Evolutionary conservation across 2,113 vertebrate genomes (phyloP).

Genomic region (Hoplias malabaricus): DNA sequence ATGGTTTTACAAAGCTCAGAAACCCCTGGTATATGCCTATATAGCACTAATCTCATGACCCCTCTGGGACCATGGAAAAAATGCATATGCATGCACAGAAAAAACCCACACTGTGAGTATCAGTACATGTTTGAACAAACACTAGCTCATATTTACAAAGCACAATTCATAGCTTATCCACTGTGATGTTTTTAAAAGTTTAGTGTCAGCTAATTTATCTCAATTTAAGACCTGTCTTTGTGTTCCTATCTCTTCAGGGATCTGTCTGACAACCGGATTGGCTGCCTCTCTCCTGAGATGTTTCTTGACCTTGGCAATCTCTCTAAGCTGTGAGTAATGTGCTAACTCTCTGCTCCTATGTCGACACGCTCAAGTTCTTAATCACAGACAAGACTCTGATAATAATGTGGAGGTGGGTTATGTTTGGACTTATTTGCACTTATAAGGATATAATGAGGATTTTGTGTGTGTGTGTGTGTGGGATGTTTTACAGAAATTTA

Average conservation of each 20-base stretch:
- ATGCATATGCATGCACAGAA: neutral
- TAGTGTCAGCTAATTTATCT: constrained; percentile 38
- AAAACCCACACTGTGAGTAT: neutral
- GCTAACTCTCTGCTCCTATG: constrained; percentile 17
- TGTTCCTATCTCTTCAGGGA: constrained; percentile 75
- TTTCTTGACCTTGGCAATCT: constrained; percentile 83
- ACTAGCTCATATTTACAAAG: constrained; percentile 5
- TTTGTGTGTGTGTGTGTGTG: too few species aligned
- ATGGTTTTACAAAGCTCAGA: too few species aligned
- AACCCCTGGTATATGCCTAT: too few species aligned
- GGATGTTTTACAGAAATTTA: constrained; percentile 76
- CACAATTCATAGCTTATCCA: constrained; percentile 5
- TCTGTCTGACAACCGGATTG: constrained; percentile 91
- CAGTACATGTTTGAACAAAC: neutral
- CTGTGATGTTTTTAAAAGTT: constrained; percentile 29
- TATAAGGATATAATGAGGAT: neutral
- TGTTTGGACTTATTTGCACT: constrained; percentile 5
- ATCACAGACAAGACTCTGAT: neutral
- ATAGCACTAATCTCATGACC: too few species aligned
- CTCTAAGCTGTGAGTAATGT: constrained; percentile 85
- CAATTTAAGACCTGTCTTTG: constrained; percentile 25
- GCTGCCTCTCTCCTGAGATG: constrained; percentile 85
- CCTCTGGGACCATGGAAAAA: neutral
- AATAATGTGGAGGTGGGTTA: neutral
- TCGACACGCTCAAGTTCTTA: neutral